Evolutionary conservation across 1,140 invertebrate genomes (phyloP), one percentile per base, ranked within the genome.

Genomic region (Trichomalopsis sarcophagae): DNA sequence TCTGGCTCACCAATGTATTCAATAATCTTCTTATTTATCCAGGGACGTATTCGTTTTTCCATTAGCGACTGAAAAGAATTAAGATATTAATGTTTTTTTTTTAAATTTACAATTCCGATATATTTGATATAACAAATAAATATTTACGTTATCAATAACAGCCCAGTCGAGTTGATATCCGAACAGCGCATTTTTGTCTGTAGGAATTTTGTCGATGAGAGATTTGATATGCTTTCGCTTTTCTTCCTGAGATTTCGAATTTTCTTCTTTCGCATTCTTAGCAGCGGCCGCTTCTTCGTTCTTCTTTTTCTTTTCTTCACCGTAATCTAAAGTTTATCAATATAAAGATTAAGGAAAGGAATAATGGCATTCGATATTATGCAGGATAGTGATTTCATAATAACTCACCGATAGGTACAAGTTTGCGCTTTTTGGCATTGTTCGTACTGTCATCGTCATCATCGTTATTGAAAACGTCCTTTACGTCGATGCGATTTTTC

Each of bases 1-100:
- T 99, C 99, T 66, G 99, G 98, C 93, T 99, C 99, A 73, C 99
- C 99, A 91, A 99, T 99, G 93, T 99, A 99, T 94, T 99, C 98
- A 86, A 99, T 97, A 86, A 99, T 99, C 94, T 99, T 99, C 93
- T 99, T 99, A 93, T 99, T 99, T 84, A 99, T 98, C 99, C 99
- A 99, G 76, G 99, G 99, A 88, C 98, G 96, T 92, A 99, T 99
- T 91, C 98, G 96, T 91, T 97, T 98, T 92, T 99, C 98, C 97
- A 99, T 99, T 87, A 99, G 93, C 88, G 93, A 93, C 95, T 96
- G 88, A 66, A 91, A 91, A 88, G 36, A 50, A 84, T 76, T 78
- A 40, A 84, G 79, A 13, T 71, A 71, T 71, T 30, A 14, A 4
- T 71, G 0, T 33, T n/a, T 71, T 6, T 11, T 71, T 3, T 62